Evolutionary conservation across 2,113 vertebrate species (phyloP).

Genomic region (Chaenocephalus aceratus): DNA sequence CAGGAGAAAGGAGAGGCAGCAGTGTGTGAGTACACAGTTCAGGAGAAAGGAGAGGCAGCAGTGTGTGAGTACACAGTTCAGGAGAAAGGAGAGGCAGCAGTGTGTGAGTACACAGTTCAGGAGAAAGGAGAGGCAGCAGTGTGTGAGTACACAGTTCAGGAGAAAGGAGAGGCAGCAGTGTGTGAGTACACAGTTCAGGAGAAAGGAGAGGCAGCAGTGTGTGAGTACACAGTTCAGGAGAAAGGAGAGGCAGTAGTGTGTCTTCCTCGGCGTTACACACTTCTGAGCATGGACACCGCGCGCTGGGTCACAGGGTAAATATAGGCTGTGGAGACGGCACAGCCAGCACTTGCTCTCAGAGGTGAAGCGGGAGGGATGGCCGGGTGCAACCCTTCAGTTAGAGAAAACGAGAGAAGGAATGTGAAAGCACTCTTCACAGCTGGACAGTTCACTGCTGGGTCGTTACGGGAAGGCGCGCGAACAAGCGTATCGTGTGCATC

Average conservation of each 20-base stretch:
- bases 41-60: too few relatives aligned
- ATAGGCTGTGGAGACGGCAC: slow-evolving; percentile 52
- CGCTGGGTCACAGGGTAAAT: slow-evolving; percentile 64
- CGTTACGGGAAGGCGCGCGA: not conserved
- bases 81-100: too few relatives aligned
- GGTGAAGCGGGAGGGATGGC: slow-evolving; percentile 22
- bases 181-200: too few relatives aligned
- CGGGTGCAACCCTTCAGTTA: slow-evolving; percentile 5
- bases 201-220: too few relatives aligned
- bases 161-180: too few relatives aligned
- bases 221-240: slow-evolving; percentile 38
- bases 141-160: too few relatives aligned
- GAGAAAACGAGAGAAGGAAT: slow-evolving; percentile 18
- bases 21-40: too few relatives aligned
- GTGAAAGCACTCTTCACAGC: not conserved
- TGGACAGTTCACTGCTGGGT: slow-evolving; percentile 2
- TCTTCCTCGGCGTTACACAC: slow-evolving; percentile 13
- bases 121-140: too few relatives aligned
- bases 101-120: too few relatives aligned
- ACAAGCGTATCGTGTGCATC: not conserved
- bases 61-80: too few relatives aligned
- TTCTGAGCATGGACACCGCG: slow-evolving; percentile 28
- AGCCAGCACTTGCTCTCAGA: slow-evolving; percentile 41
- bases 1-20: too few relatives aligned
- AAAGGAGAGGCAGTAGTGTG: slow-evolving; percentile 21